Conservation (phyloP, 1,140 invertebrate genomes). For the Anadara kagoshimensis region DNA sequence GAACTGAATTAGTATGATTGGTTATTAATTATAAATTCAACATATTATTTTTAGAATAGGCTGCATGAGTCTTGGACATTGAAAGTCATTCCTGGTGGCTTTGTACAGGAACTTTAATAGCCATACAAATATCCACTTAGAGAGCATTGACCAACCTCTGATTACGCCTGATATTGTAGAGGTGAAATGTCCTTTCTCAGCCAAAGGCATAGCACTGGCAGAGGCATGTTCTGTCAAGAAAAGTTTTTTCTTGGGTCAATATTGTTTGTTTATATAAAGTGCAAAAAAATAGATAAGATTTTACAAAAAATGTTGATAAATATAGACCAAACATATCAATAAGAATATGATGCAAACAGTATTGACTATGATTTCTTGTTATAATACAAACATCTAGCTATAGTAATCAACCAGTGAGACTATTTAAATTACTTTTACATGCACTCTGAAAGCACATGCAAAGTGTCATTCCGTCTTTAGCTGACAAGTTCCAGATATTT, state of each 20-base stretch:
- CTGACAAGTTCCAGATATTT: background rate
- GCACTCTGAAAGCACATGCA: background rate
- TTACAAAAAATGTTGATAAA: slow-evolving; percentile 6
- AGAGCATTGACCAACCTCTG: background rate
- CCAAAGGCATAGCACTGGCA: no score
- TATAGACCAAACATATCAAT: slow-evolving; percentile 7
- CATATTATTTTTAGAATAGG: slow-evolving; percentile 21
- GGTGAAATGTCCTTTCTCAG: no score
- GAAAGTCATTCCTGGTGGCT: slow-evolving; percentile 24
- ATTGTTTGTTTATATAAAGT: slow-evolving; percentile 16
- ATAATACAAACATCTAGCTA: background rate
- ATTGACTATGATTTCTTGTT: background rate
- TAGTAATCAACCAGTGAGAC: background rate
- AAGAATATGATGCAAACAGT: background rate
- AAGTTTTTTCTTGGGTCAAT: no score
- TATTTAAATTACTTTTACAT: background rate
- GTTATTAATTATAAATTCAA: no score
- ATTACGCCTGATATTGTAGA: no score
- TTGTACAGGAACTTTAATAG: slow-evolving; percentile 17
- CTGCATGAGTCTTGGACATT: slow-evolving; percentile 29
- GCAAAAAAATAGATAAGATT: background rate
- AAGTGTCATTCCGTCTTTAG: background rate
- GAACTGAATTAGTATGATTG: no score
- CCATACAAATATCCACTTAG: slow-evolving; percentile 6
- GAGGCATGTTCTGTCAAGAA: no score